Conservation (phyloP, 2,888 invertebrate species). For the Gryllus longicercus region DNA sequence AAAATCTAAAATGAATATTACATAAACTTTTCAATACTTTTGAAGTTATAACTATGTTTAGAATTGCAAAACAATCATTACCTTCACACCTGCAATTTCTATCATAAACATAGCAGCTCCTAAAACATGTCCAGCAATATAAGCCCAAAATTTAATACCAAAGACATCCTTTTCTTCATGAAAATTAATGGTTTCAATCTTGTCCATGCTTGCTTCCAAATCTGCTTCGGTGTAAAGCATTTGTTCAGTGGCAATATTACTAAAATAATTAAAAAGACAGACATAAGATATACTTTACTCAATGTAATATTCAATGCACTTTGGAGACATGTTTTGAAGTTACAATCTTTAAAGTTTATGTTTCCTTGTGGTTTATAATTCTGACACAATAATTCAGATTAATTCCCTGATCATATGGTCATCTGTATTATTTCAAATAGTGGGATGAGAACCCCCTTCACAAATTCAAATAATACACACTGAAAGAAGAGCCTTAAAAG, state of each 20-base stretch:
- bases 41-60: not conserved
- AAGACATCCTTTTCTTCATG: conserved; percentile 97
- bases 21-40: not conserved
- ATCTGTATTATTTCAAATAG: too few relatives aligned
- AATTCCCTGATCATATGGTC: too few relatives aligned
- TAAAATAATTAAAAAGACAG: conserved; percentile 43
- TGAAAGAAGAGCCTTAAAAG: too few relatives aligned
- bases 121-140: conserved; percentile 97
- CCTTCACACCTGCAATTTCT: conserved; percentile 97
- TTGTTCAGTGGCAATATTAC: conserved; percentile 94
- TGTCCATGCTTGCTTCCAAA: conserved; percentile 95
- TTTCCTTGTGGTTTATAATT: too few relatives aligned
- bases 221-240: conserved; percentile 98
- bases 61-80: conserved; percentile 40
- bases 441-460: too few relatives aligned
- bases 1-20: conserved; percentile 57
- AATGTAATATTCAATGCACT: too few relatives aligned
- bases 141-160: conserved; percentile 97
- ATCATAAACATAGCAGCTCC: conserved; percentile 99
- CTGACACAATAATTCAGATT: too few relatives aligned
- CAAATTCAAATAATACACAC: too few relatives aligned
- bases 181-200: conserved; percentile 97
- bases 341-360: too few relatives aligned
- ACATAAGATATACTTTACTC: too few relatives aligned
- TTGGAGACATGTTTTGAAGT: too few relatives aligned